Conservation (phyloP, 2,797 vertebrate genomes). For the Bryconaethiops microstoma region DNA sequence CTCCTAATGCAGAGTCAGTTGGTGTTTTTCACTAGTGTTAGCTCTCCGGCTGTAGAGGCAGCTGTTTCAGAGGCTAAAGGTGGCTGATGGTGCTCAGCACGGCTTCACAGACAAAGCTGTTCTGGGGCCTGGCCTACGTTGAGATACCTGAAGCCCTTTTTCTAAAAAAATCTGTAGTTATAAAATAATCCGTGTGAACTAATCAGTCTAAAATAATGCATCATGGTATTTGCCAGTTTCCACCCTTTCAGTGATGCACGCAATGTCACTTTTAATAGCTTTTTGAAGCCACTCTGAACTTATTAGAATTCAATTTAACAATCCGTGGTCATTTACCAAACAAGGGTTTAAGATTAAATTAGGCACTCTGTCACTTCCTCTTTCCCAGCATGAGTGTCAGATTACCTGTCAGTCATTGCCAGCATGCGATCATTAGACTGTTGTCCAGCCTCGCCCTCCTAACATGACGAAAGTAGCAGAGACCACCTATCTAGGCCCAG, state of each 20-base stretch:
- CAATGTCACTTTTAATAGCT: too few relatives aligned
- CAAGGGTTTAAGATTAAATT: too few relatives aligned
- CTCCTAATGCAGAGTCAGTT: conserved; percentile 65
- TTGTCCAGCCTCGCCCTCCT: neutral
- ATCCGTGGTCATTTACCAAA: too few relatives aligned
- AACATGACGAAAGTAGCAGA: neutral
- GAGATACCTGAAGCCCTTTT: neutral
- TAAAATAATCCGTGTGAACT: too few relatives aligned
- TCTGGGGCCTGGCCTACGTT: neutral
- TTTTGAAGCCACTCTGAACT: too few relatives aligned
- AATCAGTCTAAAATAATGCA: too few relatives aligned
- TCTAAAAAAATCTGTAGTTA: too few relatives aligned
- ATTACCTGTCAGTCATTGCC: neutral
- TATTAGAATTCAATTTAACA: too few relatives aligned
- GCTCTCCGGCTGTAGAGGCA: conserved; percentile 2
- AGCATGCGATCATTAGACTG: neutral
- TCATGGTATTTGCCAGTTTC: neutral
- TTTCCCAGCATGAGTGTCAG: neutral
- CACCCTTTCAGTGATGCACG: too few relatives aligned
- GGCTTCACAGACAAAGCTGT: neutral
- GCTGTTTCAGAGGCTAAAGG: neutral
- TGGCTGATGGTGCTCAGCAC: neutral
- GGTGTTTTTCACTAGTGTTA: conserved; percentile 58
- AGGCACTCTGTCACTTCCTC: neutral
- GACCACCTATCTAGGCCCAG: neutral